Base-by-base conservation (phyloP, 2,113 vertebrate species). In the Xenopus tropicalis region DNA sequence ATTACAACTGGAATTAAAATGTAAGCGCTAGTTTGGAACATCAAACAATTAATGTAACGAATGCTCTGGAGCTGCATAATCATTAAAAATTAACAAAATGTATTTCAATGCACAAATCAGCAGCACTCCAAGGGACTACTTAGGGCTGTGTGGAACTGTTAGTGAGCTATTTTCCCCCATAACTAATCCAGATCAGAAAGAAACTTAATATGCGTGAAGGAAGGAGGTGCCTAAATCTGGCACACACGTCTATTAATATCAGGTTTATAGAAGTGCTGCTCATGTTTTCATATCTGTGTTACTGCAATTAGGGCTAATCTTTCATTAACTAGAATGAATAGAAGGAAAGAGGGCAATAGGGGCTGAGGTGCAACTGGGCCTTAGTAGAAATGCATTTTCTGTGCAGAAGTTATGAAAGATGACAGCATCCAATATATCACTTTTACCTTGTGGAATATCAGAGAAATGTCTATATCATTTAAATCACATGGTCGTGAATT, bases 101-200 rank as follows among this genome's bases (percentile, higher is more conserved):
- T 59, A 16, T 46, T 23, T 67, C 25, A 66, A 61, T 51, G 37
- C 48, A 61, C 22, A 56, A 72, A 63, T 21, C 51, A 14, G 29
- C 48, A 22, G 51, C 43, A 52, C 64, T 65, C 72, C 9, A 43
- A 74, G 65, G 72, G 51, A 37, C 29, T 37, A 37, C 29, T 37
- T 37, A 37, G 6, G 29, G 29, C 29, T 37, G 29, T 9, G 2
- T 7, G 19, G 14, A 29, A 13, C 59, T 71, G 17, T 24, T 19
- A 56, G 11, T 37, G 59, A 61, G 43, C 54, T 57, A 42, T 16
- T 14, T 42, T 73, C 16, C 21, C 29, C 52, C 66, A 65, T 66
- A 74, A 67, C 71, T 43, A 74, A 74, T 74, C 52, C 51, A 74
- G 63, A 74, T 74, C 63, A 73, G 63, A 73, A n/a, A 21, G 63